Conservation (phyloP, 2,797 vertebrate species). For the Lithobates sylvaticus region DNA sequence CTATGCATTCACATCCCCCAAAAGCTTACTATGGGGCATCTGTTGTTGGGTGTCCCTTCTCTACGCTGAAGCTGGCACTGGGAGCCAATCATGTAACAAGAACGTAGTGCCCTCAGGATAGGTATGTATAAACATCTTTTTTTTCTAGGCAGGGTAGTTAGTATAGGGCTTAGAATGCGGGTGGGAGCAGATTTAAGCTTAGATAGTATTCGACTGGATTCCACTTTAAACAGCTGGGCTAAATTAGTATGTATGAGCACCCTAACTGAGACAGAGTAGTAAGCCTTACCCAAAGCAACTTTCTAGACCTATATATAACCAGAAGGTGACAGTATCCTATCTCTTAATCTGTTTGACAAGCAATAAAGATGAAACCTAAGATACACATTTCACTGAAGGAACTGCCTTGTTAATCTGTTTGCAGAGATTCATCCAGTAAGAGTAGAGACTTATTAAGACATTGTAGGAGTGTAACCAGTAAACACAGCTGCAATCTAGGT, state of each 20-base stretch:
- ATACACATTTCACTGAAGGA: not conserved
- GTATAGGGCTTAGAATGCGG: too few relatives aligned
- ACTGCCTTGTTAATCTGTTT: conserved; percentile 1
- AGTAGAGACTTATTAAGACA: not conserved
- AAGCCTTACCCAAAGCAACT: not conserved
- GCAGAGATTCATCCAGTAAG: not conserved
- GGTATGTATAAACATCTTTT: too few relatives aligned
- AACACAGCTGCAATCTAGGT: not conserved
- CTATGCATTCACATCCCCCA: too few relatives aligned
- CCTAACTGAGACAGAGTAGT: not conserved
- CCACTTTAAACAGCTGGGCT: not conserved
- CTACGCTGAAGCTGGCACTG: too few relatives aligned
- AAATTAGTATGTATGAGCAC: not conserved
- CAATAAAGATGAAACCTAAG: not conserved
- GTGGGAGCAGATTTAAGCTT: too few relatives aligned
- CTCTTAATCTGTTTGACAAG: conserved; percentile 5
- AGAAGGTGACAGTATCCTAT: not conserved
- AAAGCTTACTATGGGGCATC: too few relatives aligned
- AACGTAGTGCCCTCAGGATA: too few relatives aligned
- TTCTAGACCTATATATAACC: not conserved
- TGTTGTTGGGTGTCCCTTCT: too few relatives aligned
- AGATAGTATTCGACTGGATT: too few relatives aligned
- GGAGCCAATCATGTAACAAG: too few relatives aligned
- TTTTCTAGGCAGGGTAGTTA: too few relatives aligned
- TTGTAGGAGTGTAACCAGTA: not conserved